Evolutionary conservation across 2,797 vertebrate species (phyloP).

Genomic region (Cephalopachus bancanus): DNA sequence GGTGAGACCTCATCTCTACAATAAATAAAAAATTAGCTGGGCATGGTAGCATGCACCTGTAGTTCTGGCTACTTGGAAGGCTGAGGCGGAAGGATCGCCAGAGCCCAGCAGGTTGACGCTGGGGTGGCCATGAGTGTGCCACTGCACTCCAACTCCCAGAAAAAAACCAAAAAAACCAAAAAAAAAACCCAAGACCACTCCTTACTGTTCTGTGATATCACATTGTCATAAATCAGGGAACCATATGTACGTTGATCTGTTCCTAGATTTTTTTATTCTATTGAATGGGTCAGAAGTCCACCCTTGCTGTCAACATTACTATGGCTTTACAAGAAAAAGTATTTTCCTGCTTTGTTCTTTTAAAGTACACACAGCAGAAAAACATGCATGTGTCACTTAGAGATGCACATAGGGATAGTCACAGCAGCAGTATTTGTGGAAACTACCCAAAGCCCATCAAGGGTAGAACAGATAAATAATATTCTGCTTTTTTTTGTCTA

Average conservation of each 20-base stretch:
- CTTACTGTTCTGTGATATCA: background rate
- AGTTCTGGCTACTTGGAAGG: too few species aligned
- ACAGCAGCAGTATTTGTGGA: background rate
- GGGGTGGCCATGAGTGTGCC: too few species aligned
- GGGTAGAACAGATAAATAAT: too few species aligned
- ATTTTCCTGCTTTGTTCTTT: too few species aligned
- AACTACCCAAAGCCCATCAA: background rate
- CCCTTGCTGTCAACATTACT: rapidly evolving
- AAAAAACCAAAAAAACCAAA: too few species aligned
- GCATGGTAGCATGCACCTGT: too few species aligned
- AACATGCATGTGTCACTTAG: background rate
- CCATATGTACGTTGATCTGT: background rate
- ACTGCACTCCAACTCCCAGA: too few species aligned
- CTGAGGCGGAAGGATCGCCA: too few species aligned
- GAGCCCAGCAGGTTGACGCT: too few species aligned
- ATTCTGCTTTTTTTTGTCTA: background rate
- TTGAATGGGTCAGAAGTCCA: background rate
- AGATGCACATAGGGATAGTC: background rate
- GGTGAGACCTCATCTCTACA: too few species aligned
- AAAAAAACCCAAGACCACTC: too few species aligned
- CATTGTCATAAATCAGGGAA: background rate
- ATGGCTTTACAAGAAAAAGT: rapidly evolving
- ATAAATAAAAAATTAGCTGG: too few species aligned
- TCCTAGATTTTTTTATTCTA: background rate
- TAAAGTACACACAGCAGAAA: background rate